Percentiles rank a stretch among this genome's conserved stretches.
phyloP scores from a whole-genome alignment of 2,113 vertebrate species.

The Acrocephalus arundinaceus region DNA sequence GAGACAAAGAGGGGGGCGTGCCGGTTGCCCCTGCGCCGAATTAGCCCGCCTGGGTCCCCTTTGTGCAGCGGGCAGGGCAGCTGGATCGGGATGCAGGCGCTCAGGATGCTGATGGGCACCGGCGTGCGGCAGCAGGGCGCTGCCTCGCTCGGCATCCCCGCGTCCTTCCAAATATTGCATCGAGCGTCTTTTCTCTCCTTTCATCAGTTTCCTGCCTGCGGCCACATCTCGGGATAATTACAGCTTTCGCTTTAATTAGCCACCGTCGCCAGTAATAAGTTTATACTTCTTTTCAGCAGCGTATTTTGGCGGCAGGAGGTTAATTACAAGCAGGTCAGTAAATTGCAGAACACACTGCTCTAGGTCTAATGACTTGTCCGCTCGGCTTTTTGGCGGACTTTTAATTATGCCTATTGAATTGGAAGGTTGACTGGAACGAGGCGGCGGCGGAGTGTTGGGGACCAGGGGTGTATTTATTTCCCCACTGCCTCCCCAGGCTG shows the following conservation, averaged over 20 bases:
- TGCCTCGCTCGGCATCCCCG: not conserved
- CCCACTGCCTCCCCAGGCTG: not conserved
- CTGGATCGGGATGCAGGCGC: not conserved
- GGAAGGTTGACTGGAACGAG: not conserved
- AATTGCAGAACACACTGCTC: not conserved
- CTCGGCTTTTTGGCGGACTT: not conserved
- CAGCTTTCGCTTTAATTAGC: slow-evolving; percentile 35
- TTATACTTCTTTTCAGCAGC: not conserved
- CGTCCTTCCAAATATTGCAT: not conserved
- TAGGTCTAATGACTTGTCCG: not conserved
- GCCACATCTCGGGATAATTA: not conserved
- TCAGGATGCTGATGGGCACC: slow-evolving; percentile 23
- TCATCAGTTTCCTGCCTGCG: not conserved
- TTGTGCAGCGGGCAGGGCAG: slow-evolving; percentile 75
- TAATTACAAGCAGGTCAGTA: not conserved
- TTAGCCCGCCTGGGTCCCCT: slow-evolving; percentile 80
- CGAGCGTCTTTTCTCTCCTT: not conserved
- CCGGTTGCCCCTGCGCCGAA: slow-evolving; percentile 85
- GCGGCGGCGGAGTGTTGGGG: fast-evolving
- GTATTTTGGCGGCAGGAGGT: not conserved
- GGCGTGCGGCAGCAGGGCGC: not conserved
- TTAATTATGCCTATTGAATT: not conserved
- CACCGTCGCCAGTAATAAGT: not conserved
- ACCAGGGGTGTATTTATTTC: not conserved
- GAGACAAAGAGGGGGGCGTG: slow-evolving; percentile 86